Base-by-base conservation (phyloP, 1,140 invertebrate genomes). In the Drosophila oshimai region DNA sequence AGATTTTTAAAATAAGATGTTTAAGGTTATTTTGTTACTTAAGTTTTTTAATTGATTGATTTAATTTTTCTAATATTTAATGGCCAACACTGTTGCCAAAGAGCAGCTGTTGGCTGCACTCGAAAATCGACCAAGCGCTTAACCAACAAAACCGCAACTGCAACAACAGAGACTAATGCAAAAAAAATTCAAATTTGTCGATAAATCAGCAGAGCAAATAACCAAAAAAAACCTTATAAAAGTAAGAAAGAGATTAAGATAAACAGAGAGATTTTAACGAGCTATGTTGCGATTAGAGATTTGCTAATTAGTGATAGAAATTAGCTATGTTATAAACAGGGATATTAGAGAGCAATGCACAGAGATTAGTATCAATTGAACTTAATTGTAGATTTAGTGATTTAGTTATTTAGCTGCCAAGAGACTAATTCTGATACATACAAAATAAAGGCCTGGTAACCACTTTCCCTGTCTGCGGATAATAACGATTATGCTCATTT, bases 101-200 rank as follows among this genome's bases (percentile, higher is more conserved):
- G 47, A 44, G 60, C 67, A 54, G 60, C 34, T 58, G 74, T 24
- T 26, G 22, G 22, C 36, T 69, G 74, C 53, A 41, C 60, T 57
- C 44, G 44, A 78, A 79, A 79, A 34, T 53, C 69, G 69, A 26
- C 74, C 74, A 78, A 68, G 68, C 73, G 55, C 57, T 69, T 17
- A 73, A 55, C 37, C 75, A 60, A 57, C 39, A 53, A 78, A 68
- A 72, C 67, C 47, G 49, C 53, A 53, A 31, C 33, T 50, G 45
- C 67, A 50, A 50, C 44, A 50, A 26, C 26, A 49, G 17, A 15
- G 13, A 12, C 39, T 13, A 45, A 28, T 26, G 20, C 34, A 51
- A 39, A 41, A 42, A 24, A 33, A 44, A 18, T 47, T 61, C 39
- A 37, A 72, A 67, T 69, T 73, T 62, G 44, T 72, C 54, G 60